These are phyloP conservation scores for Morpho helenor DNA, from an alignment of 2,888 invertebrate species.

Conservation along the genomic window DNA sequence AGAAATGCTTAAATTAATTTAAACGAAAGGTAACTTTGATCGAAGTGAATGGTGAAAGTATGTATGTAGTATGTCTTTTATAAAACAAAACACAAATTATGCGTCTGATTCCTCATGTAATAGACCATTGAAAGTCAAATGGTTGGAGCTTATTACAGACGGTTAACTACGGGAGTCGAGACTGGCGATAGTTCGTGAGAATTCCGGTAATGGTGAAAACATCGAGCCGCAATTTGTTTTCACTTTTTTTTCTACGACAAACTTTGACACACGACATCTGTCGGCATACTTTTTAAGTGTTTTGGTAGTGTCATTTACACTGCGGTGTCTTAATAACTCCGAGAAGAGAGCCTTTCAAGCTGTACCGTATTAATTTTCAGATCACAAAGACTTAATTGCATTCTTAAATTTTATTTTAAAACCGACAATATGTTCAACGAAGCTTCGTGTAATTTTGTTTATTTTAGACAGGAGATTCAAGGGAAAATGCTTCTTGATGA, in stretches of 20 bases:
- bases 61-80: constrained; percentile 3
- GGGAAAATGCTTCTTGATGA: constrained; percentile 53
- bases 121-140: constrained; percentile 27
- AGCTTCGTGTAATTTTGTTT: constrained; percentile 34
- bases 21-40: constrained; percentile 2
- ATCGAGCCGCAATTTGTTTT: constrained; percentile 27
- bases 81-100: constrained; percentile 22
- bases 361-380: constrained; percentile 63
- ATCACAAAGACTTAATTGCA: constrained; percentile 65
- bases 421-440: constrained; percentile 59
- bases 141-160: constrained; percentile 26
- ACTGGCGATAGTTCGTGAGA: constrained; percentile 20
- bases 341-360: constrained; percentile 46
- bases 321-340: constrained; percentile 62
- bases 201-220: constrained; percentile 24
- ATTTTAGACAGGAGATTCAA: constrained; percentile 43
- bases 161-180: constrained; percentile 20
- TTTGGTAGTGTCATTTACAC: constrained; percentile 46
- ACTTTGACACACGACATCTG: constrained; percentile 36
- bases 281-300: constrained; percentile 39
- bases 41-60: constrained; percentile 24
- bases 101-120: constrained; percentile 18
- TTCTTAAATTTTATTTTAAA: constrained; percentile 70
- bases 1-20: too few species aligned
- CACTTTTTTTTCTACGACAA: constrained; percentile 30